Percentiles rank a stretch among this genome's conserved stretches.
These are phyloP conservation scores for Medauroidea extradentata DNA, from an alignment of 1,140 invertebrate genomes.

Conservation along the genomic window DNA sequence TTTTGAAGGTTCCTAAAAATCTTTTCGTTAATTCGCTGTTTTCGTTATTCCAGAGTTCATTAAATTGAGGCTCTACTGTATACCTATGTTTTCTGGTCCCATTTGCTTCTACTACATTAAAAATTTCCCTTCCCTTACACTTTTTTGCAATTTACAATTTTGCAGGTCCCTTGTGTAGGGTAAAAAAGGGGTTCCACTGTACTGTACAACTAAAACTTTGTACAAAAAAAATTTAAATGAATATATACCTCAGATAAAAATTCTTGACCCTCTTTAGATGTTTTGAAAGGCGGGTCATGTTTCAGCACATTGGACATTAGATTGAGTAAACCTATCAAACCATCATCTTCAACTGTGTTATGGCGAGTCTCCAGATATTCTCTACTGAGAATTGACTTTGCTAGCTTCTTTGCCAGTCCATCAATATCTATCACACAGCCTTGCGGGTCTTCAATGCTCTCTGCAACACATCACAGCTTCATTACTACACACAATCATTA, in stretches of 20 bases:
- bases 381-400: constrained; percentile 65
- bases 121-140: no score
- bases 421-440: constrained; percentile 63
- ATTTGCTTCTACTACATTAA: no score
- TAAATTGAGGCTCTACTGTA: no score
- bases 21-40: no score
- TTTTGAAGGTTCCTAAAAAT: no score
- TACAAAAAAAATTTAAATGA: no score
- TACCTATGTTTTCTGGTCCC: no score
- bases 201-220: no score
- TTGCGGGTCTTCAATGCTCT: constrained; percentile 51
- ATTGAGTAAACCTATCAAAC: constrained; percentile 82
- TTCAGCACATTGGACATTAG: constrained; percentile 81
- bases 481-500: not conserved
- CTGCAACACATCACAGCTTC: constrained; percentile 24
- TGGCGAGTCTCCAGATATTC: constrained; percentile 79
- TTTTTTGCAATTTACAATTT: no score
- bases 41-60: no score
- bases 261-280: constrained; percentile 68
- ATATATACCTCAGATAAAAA: constrained; percentile 56
- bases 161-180: no score
- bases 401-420: constrained; percentile 67
- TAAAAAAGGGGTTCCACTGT: no score
- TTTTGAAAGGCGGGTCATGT: constrained; percentile 83
- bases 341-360: constrained; percentile 81